A percentile compares a stretch with the other conserved stretches of the same genome.
Evolutionary conservation across 2,888 invertebrate species (phyloP).

Genomic region (Lasioglossum figueresi): DNA sequence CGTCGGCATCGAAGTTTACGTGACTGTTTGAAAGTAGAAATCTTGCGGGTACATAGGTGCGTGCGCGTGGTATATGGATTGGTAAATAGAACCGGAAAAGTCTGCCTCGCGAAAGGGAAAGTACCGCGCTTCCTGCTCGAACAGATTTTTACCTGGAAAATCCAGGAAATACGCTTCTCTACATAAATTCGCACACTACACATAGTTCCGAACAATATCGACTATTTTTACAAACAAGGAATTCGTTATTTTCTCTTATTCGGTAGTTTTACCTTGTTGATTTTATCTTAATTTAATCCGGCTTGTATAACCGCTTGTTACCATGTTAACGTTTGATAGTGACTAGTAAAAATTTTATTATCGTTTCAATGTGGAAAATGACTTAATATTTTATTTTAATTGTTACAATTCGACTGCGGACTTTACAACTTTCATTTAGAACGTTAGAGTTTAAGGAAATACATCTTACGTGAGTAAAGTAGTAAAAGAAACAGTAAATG

Average conservation of each 20-base stretch:
- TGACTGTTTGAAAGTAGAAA: slow-evolving; percentile 49
- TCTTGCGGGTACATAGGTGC: background rate
- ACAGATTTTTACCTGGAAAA: background rate
- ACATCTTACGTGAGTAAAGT: no score
- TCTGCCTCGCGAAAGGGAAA: slow-evolving; percentile 41
- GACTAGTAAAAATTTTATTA: background rate
- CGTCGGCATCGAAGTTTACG: slow-evolving; percentile 31
- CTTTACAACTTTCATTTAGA: background rate
- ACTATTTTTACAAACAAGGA: background rate
- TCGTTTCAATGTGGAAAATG: background rate
- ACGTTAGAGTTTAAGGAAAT: background rate
- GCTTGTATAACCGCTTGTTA: background rate
- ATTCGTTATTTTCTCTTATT: background rate
- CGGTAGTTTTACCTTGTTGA: background rate
- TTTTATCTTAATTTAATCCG: background rate
- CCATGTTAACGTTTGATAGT: background rate
- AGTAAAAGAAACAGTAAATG: background rate
- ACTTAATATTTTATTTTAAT: no score
- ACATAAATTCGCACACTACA: background rate
- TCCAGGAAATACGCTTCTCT: background rate
- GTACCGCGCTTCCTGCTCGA: slow-evolving; percentile 30
- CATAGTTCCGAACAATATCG: background rate
- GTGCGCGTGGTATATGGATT: background rate
- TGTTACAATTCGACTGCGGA: no score
- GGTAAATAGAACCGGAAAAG: slow-evolving; percentile 45